These are phyloP conservation scores for Pollenia amentaria DNA, from an alignment of 2,888 invertebrate species.

Conservation along the genomic window DNA sequence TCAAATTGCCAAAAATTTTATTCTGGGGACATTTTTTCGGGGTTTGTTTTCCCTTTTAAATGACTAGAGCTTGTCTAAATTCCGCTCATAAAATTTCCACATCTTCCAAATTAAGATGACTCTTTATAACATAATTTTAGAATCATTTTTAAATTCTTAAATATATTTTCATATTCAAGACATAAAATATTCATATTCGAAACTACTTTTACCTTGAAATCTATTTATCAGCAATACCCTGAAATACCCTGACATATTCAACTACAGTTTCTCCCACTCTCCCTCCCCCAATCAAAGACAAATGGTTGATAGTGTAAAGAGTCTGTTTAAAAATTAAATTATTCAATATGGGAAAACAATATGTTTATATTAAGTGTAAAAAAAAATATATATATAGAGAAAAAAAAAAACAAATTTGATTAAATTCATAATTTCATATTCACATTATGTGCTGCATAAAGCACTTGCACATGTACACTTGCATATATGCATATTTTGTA, in stretches of 20 bases:
- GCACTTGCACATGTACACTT: background rate
- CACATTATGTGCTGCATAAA: conserved; percentile 14
- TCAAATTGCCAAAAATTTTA: too few species aligned
- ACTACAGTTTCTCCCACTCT: background rate
- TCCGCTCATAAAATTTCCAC: too few species aligned
- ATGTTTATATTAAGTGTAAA: conserved; percentile 32
- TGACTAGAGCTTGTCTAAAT: too few species aligned
- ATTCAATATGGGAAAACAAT: conserved; percentile 54
- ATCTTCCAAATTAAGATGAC: too few species aligned
- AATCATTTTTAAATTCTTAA: background rate
- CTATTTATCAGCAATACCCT: background rate
- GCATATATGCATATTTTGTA: background rate
- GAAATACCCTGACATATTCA: background rate
- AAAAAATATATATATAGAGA: background rate
- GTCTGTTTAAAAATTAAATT: conserved; percentile 15
- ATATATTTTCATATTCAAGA: background rate
- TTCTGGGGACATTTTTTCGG: too few species aligned
- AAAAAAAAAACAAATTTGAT: conserved; percentile 49
- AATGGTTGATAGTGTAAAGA: background rate
- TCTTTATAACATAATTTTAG: too few species aligned
- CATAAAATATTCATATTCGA: background rate
- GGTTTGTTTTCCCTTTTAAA: too few species aligned
- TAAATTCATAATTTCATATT: conserved; percentile 64
- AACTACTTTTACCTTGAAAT: conserved; percentile 2
- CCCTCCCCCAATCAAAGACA: background rate